These are phyloP conservation scores for Rhynchonycteris naso DNA, from an alignment of 2,797 vertebrate species.

Conservation along the genomic window DNA sequence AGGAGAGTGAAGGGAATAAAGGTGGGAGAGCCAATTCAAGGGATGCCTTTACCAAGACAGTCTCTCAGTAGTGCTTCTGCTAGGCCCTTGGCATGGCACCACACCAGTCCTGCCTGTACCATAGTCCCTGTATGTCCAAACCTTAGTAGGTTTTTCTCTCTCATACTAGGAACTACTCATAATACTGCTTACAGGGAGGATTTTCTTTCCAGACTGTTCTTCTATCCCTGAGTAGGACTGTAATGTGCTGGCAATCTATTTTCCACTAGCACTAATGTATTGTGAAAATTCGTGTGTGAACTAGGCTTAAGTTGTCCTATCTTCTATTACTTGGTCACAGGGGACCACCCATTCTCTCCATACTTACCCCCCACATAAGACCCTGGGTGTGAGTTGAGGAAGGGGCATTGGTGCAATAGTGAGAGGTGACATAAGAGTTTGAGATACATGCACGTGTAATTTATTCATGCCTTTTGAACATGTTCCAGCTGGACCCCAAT, in stretches of 20 bases:
- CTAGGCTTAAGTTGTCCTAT: neutral
- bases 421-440: neutral
- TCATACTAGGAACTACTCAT: neutral
- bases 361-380: neutral
- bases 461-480: neutral
- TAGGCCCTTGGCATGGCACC: neutral
- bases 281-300: neutral
- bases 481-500: neutral
- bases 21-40: neutral
- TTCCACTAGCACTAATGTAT: neutral
- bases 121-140: neutral
- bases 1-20: neutral
- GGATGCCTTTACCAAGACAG: neutral
- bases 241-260: neutral
- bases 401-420: neutral
- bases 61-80: neutral
- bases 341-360: neutral
- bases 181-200: neutral
- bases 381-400: neutral
- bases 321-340: neutral
- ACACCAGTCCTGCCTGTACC: neutral
- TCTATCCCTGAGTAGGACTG: neutral
- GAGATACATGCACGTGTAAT: neutral
- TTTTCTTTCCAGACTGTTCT: neutral
- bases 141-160: neutral